phyloP scores from a whole-genome alignment of 64 coral and sea anemone genomes.

The Platygyra sinensis region DNA sequence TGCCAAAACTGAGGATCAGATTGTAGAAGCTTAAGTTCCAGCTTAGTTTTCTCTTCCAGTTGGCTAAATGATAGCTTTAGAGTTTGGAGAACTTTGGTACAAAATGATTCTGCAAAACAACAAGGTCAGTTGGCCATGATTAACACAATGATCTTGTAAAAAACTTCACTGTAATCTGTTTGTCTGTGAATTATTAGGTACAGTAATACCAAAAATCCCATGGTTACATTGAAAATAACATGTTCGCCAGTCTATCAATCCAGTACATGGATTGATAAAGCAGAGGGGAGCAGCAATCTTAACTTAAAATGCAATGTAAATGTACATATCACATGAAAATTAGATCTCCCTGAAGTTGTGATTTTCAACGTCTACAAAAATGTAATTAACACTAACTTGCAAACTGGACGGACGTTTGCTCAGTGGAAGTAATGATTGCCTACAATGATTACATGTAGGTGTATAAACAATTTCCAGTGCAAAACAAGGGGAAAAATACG shows the following conservation, averaged over 20 bases:
- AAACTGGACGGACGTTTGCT: background rate
- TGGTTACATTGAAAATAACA: too few relatives aligned
- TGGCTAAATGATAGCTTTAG: slow-evolving; percentile 86
- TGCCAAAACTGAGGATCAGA: slow-evolving; percentile 80
- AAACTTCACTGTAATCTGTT: background rate
- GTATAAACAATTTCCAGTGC: background rate
- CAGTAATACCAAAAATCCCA: too few relatives aligned
- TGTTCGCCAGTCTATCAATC: too few relatives aligned
- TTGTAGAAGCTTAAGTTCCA: slow-evolving; percentile 85
- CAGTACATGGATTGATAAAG: too few relatives aligned
- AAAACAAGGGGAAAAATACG: background rate
- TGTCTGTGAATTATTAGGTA: too few relatives aligned
- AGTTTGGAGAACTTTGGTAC: slow-evolving; percentile 74
- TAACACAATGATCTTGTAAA: background rate
- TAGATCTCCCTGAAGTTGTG: too few relatives aligned
- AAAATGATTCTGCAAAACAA: slow-evolving; percentile 78
- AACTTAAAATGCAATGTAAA: too few relatives aligned
- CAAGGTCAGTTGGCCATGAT: background rate
- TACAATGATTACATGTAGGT: background rate
- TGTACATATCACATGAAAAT: background rate
- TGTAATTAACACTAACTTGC: background rate
- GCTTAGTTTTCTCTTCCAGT: slow-evolving; percentile 93
- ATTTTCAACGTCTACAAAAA: too few relatives aligned
- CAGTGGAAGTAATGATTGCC: background rate
- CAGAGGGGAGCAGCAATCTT: too few relatives aligned